Percentiles rank a stretch among this genome's conserved stretches.
phyloP scores from a whole-genome alignment of 30 jellyfish, hydroid and myxozoan genomes.

The Aurelia aurita complex sp. Pacific region DNA sequence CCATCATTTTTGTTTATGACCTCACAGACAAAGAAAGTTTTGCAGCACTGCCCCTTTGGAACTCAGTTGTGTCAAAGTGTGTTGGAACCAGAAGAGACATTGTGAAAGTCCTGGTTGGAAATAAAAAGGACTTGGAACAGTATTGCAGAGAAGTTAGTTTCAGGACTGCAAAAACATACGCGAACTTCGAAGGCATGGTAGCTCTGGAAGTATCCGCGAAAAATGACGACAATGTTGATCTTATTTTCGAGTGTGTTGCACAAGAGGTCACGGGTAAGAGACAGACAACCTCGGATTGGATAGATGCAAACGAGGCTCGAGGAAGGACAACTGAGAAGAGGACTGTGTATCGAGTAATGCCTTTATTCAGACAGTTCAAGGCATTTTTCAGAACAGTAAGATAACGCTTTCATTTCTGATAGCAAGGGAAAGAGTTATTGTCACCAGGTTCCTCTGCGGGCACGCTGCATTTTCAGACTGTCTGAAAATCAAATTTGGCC shows the following conservation, averaged over 20 bases:
- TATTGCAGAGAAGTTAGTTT: constrained; percentile 62
- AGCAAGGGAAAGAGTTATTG: too few species aligned
- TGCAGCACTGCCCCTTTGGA: constrained; percentile 85
- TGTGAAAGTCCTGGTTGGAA: constrained; percentile 80
- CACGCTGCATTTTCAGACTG: too few species aligned
- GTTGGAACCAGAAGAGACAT: constrained; percentile 26
- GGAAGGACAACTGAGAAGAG: constrained; percentile 7
- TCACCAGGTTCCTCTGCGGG: too few species aligned
- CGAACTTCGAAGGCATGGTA: constrained; percentile 90
- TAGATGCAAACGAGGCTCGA: too few species aligned
- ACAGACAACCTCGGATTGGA: not conserved
- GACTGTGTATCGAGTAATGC: not conserved
- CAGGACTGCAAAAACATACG: constrained; percentile 77
- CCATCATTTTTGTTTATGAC: constrained; percentile 80
- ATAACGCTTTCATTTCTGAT: not conserved
- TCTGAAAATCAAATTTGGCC: too few species aligned
- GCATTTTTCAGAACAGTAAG: not conserved
- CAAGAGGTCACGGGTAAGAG: constrained; percentile 49
- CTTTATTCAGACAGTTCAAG: constrained; percentile 12
- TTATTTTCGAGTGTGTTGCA: constrained; percentile 69
- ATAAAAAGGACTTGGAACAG: constrained; percentile 66
- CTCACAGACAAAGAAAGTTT: constrained; percentile 79
- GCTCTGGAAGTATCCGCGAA: constrained; percentile 81
- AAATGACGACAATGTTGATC: constrained; percentile 67
- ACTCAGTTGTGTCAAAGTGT: constrained; percentile 25